Evolutionary conservation across 2,797 vertebrate genomes (phyloP).

Genomic region (Glyptemys insculpta): DNA sequence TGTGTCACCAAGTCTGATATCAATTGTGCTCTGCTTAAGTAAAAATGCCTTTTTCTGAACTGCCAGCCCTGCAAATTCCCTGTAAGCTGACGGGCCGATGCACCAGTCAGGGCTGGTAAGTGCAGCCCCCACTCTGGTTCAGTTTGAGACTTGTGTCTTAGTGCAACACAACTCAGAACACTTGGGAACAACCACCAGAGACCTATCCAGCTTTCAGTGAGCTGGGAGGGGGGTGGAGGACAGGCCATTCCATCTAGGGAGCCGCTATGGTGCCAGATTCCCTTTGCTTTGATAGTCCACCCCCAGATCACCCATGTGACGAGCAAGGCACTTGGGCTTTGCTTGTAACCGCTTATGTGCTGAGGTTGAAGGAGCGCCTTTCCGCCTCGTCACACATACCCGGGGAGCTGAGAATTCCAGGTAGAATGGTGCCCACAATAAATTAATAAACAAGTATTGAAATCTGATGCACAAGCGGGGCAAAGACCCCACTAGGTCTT

Average conservation of each 20-base stretch:
- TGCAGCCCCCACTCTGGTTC: background rate
- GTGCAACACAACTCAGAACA: background rate
- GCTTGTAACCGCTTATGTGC: background rate
- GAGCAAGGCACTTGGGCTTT: background rate
- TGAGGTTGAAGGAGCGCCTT: background rate
- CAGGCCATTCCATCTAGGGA: background rate
- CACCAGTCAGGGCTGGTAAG: background rate
- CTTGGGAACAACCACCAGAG: background rate
- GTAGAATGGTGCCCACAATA: background rate
- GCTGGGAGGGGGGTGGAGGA: background rate
- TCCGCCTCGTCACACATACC: fast-evolving
- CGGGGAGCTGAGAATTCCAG: background rate
- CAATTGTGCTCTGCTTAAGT: background rate
- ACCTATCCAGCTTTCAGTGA: background rate
- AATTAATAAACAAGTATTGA: background rate
- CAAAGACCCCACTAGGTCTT: background rate
- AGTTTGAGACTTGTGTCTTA: background rate
- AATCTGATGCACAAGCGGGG: background rate
- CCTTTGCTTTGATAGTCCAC: background rate
- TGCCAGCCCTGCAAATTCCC: background rate
- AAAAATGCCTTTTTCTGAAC: too few relatives aligned
- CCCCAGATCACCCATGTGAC: background rate
- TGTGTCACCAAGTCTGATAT: background rate
- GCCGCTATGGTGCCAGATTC: background rate
- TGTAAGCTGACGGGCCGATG: background rate